Percentiles rank a stretch among this genome's conserved stretches.
phyloP scores from a whole-genome alignment of 2,113 vertebrate species.

The Thryonomys swinderianus region DNA sequence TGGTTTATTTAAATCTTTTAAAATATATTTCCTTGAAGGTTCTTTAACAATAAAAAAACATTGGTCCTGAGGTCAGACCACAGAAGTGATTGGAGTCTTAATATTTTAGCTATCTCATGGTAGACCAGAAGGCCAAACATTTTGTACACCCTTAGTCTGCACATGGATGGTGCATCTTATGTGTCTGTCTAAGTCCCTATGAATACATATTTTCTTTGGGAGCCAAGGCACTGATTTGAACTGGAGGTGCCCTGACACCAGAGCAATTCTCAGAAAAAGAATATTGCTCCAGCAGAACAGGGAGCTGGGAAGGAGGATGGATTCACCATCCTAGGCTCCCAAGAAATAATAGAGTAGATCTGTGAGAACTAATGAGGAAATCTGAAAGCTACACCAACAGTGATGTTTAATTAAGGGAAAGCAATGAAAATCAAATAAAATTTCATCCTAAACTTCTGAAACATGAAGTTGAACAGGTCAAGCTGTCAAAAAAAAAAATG shows the following conservation, averaged over 20 bases:
- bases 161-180: neutral
- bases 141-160: accelerated
- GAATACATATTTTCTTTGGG: neutral
- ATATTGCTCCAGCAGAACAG: neutral
- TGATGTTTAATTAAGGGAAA: no score
- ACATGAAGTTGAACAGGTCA: no score
- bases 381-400: neutral
- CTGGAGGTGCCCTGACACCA: accelerated
- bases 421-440: no score
- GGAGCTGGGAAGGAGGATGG: neutral
- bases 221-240: neutral
- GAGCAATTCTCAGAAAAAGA: neutral
- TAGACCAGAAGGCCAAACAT: no score
- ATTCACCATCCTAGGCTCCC: neutral
- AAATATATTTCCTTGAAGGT: neutral
- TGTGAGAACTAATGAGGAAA: neutral
- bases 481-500: no score
- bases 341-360: neutral
- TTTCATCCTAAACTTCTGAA: no score
- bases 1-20: neutral
- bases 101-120: neutral
- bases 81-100: conserved; percentile 18
- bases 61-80: neutral
- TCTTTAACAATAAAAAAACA: neutral
- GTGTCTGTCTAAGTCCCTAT: no score